These are phyloP conservation scores for Phenacoccus solenopsis DNA, from an alignment of 1,140 invertebrate genomes.

Conservation along the genomic window DNA sequence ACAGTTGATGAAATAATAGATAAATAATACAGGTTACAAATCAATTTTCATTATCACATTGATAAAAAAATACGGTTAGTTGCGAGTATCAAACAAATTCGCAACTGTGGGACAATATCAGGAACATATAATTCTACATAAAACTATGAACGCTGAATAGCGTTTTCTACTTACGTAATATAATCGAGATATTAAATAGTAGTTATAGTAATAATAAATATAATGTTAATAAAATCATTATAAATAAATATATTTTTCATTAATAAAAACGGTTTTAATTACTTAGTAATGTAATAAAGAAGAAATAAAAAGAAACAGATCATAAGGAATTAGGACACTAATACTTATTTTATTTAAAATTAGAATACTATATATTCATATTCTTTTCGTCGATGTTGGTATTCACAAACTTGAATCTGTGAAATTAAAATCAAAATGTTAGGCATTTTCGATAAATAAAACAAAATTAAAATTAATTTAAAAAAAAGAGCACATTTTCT, in stretches of 20 bases:
- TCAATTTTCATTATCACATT: slow-evolving; percentile 12
- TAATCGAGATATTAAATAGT: neutral
- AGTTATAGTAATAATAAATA: slow-evolving; percentile 6
- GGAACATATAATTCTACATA: slow-evolving; percentile 14
- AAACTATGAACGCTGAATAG: neutral
- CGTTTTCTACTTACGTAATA: neutral
- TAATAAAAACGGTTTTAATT: neutral
- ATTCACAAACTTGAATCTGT: slow-evolving; percentile 10
- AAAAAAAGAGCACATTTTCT: no score
- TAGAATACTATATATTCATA: slow-evolving; percentile 8
- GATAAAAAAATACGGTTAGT: slow-evolving; percentile 11
- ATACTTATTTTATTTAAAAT: slow-evolving; percentile 9
- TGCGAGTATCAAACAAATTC: slow-evolving; percentile 6
- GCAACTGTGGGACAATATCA: slow-evolving; percentile 9
- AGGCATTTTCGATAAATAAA: no score
- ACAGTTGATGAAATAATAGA: neutral
- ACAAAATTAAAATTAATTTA: no score
- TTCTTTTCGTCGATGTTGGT: neutral
- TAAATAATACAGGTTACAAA: slow-evolving; percentile 12
- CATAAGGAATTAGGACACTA: slow-evolving; percentile 17
- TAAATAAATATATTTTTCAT: neutral
- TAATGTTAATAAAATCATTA: slow-evolving; percentile 16
- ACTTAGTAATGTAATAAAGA: neutral
- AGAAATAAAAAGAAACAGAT: slow-evolving; percentile 15
- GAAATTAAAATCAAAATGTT: neutral